Evolutionary conservation across 2,888 invertebrate species (phyloP).

Genomic region (Junonia oenone): DNA sequence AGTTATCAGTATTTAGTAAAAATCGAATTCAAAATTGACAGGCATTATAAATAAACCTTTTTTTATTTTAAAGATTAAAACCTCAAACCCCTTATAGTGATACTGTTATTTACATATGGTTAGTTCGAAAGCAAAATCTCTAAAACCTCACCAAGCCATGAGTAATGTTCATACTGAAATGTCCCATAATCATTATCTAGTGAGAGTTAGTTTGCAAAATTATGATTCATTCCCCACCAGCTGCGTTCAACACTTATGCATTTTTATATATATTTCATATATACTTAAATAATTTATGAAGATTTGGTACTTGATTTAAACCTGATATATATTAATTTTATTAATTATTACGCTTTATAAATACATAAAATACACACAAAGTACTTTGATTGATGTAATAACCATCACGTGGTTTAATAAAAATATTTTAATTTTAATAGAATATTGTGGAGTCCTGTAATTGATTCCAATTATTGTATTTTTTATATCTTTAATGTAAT

Average conservation of each 20-base stretch:
- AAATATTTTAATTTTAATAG: too few relatives aligned
- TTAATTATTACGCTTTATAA: too few relatives aligned
- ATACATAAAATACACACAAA: too few relatives aligned
- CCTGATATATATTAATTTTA: too few relatives aligned
- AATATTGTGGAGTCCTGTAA: too few relatives aligned
- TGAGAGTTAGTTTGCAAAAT: conserved; percentile 1
- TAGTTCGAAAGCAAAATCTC: neutral
- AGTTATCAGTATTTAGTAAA: neutral
- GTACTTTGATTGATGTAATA: too few relatives aligned
- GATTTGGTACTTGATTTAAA: neutral
- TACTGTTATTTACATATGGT: conserved; percentile 3
- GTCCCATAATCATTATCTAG: conserved; percentile 8
- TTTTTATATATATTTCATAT: neutral
- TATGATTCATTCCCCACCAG: neutral
- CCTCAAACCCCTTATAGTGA: neutral
- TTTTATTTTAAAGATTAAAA: neutral
- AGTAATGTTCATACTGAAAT: neutral
- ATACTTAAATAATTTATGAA: too few relatives aligned
- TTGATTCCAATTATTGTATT: too few relatives aligned
- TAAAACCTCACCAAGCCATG: conserved; percentile 10
- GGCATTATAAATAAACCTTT: neutral
- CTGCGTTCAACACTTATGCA: neutral
- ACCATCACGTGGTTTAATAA: too few relatives aligned
- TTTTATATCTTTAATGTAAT: too few relatives aligned
- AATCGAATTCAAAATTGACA: neutral